Conservation (phyloP, 2,888 invertebrate genomes). For the Parasteatoda lunata region DNA sequence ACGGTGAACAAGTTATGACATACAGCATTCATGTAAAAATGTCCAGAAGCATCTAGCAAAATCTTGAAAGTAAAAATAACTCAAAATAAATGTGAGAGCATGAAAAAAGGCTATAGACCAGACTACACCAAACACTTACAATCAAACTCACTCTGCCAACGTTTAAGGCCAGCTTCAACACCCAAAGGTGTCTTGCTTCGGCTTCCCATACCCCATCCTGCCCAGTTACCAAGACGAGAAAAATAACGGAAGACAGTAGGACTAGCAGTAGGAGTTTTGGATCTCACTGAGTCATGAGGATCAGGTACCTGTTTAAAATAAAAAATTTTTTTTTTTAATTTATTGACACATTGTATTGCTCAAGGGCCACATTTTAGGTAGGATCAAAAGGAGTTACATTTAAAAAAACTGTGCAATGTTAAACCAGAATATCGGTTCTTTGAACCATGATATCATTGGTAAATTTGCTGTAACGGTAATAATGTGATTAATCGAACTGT, state of each 20-base stretch:
- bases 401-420: too few species aligned
- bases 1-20: slow-evolving; percentile 18
- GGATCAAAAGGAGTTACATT: too few species aligned
- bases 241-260: slow-evolving; percentile 70
- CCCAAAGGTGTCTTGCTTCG: slow-evolving; percentile 73
- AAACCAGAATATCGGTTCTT: too few species aligned
- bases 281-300: slow-evolving; percentile 58
- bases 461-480: too few species aligned
- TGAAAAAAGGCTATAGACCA: slow-evolving; percentile 52
- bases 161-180: slow-evolving; percentile 70
- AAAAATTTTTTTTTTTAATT: too few species aligned
- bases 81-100: slow-evolving; percentile 24
- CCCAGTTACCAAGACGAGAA: slow-evolving; percentile 70
- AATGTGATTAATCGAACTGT: too few species aligned
- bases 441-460: too few species aligned
- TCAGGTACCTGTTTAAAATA: slow-evolving; percentile 55
- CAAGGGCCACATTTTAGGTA: too few species aligned
- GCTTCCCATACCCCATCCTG: slow-evolving; percentile 70
- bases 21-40: slow-evolving; percentile 15
- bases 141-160: slow-evolving; percentile 71
- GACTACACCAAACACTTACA: slow-evolving; percentile 68
- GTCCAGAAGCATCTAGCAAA: slow-evolving; percentile 26
- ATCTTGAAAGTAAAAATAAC: slow-evolving; percentile 15
- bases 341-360: too few species aligned
- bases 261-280: slow-evolving; percentile 59